These are phyloP conservation scores for Anser brachyrhynchus DNA, from an alignment of 2,113 vertebrate species.

Conservation along the genomic window DNA sequence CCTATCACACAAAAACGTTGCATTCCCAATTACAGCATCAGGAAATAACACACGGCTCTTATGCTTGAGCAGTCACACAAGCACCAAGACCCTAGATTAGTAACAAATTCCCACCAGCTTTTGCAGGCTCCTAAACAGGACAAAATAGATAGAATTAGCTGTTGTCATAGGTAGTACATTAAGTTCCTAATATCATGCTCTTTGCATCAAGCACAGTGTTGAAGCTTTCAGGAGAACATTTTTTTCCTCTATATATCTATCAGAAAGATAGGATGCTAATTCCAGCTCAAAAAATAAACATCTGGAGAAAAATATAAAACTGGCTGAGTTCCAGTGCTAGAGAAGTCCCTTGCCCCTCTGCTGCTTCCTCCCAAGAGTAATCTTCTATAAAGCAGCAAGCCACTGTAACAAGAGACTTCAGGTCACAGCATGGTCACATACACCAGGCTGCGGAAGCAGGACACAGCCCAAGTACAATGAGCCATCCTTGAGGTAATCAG, in stretches of 20 bases:
- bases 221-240: neutral
- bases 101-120: neutral
- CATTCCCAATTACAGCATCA: neutral
- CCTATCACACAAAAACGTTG: neutral
- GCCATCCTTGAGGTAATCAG: neutral
- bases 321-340: neutral
- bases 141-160: neutral
- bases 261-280: neutral
- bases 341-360: neutral
- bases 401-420: neutral
- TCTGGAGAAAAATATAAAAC: neutral
- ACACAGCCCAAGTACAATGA: neutral
- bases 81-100: rapidly evolving
- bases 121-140: neutral
- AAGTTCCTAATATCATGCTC: neutral
- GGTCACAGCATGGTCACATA: neutral
- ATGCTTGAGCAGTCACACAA: neutral
- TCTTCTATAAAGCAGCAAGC: neutral
- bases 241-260: neutral
- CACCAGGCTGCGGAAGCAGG: neutral
- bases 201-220: neutral
- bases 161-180: neutral
- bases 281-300: neutral
- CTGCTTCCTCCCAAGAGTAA: neutral
- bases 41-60: neutral